Evolutionary conservation across 2,888 invertebrate genomes (phyloP).

Genomic region (Xestia xanthographa): DNA sequence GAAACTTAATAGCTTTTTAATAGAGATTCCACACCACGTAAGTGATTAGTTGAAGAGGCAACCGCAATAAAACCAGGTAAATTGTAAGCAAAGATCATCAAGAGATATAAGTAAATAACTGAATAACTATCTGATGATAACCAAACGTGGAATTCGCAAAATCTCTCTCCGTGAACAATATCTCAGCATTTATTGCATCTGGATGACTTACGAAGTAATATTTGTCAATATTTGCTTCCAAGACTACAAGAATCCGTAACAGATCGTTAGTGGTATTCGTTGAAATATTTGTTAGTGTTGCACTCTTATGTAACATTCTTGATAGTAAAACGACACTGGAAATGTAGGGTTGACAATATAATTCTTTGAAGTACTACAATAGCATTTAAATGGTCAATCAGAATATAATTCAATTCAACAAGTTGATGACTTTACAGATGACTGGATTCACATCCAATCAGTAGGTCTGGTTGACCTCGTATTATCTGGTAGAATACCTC

Average conservation of each 20-base stretch:
- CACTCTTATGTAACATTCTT: conserved; percentile 36
- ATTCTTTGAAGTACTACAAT: not conserved
- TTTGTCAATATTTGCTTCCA: conserved; percentile 51
- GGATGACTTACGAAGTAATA: conserved; percentile 38
- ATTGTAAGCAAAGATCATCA: conserved; percentile 10
- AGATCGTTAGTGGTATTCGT: conserved; percentile 41
- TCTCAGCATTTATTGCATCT: conserved; percentile 29
- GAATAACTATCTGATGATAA: conserved; percentile 19
- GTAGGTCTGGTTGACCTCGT: conserved; percentile 1
- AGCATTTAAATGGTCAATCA: conserved; percentile 10
- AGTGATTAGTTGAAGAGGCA: conserved; percentile 18
- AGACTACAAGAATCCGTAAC: conserved; percentile 41
- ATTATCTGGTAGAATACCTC: conserved; percentile 24
- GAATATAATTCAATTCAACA: conserved; percentile 2
- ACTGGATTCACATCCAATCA: conserved; percentile 5
- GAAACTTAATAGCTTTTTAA: conserved; percentile 34
- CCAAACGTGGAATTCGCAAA: conserved; percentile 16
- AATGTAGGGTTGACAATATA: conserved; percentile 7
- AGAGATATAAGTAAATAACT: not conserved
- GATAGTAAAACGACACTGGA: conserved; percentile 32
- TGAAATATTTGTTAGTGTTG: conserved; percentile 45
- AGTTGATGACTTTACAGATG: conserved; percentile 12
- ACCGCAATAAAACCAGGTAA: conserved; percentile 6
- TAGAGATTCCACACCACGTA: conserved; percentile 1
- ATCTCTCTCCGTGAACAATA: conserved; percentile 16